Percentiles rank a stretch among this genome's conserved stretches.
Evolutionary conservation across 2,888 invertebrate species (phyloP).

Genomic region (Cryptosula pallasiana): DNA sequence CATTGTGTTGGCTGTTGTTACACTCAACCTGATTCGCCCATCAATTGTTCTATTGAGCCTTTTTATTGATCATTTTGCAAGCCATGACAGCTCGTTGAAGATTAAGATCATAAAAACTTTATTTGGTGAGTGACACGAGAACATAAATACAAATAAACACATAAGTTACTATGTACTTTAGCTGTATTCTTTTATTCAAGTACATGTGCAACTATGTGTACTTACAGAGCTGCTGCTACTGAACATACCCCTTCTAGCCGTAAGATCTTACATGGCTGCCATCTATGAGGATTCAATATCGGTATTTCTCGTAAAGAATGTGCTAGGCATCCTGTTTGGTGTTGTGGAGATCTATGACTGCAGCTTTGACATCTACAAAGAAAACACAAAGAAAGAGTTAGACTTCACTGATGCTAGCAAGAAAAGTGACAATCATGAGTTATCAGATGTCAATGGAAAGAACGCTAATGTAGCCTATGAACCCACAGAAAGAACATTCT

Average conservation of each 20-base stretch:
- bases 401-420: too few species aligned
- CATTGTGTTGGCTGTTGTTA: constrained; percentile 6
- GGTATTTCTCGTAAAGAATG: constrained; percentile 9
- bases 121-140: too few species aligned
- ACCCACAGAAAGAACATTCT: too few species aligned
- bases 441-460: too few species aligned
- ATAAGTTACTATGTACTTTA: too few species aligned
- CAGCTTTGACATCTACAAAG: background rate
- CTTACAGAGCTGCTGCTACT: constrained; percentile 5
- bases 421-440: too few species aligned
- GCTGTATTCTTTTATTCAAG: too few species aligned
- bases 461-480: too few species aligned
- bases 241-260: constrained; percentile 1
- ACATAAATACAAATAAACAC: too few species aligned
- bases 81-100: background rate
- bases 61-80: background rate
- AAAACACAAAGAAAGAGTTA: too few species aligned
- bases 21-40: background rate
- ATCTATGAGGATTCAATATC: background rate
- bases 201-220: too few species aligned
- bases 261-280: background rate
- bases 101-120: background rate
- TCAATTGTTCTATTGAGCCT: background rate
- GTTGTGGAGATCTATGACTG: constrained; percentile 17
- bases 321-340: background rate